Conservation (phyloP, 2,797 vertebrate species). For the Nannoperca obscura region DNA sequence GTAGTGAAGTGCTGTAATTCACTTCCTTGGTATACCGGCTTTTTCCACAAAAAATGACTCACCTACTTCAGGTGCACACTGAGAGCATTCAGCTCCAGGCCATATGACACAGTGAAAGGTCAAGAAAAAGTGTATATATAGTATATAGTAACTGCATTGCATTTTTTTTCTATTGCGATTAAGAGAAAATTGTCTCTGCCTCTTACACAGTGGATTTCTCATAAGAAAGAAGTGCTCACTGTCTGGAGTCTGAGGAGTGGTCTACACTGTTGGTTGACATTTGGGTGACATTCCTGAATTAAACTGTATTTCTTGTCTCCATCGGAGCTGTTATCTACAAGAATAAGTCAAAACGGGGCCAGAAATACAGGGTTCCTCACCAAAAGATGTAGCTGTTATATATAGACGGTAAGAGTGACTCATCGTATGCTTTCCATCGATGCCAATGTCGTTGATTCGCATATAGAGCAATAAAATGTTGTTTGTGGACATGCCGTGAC, state of each 20-base stretch:
- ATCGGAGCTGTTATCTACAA: background rate
- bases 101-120: constrained; percentile 22
- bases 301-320: constrained; percentile 6
- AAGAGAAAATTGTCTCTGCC: background rate
- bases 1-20: constrained; percentile 24
- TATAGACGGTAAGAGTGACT: background rate
- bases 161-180: constrained; percentile 9
- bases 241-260: background rate
- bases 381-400: background rate
- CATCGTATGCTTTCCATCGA: background rate
- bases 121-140: background rate
- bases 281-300: constrained; percentile 7
- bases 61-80: background rate
- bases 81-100: constrained; percentile 14
- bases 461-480: background rate
- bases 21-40: background rate
- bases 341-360: background rate
- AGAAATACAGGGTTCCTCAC: background rate
- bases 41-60: constrained; percentile 18
- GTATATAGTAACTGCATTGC: background rate
- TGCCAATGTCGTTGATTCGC: background rate
- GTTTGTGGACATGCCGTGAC: no score
- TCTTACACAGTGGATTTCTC: background rate
- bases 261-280: background rate
- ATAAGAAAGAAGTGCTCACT: background rate